Percentiles rank a stretch among this genome's conserved stretches.
Evolutionary conservation across 2,797 vertebrate genomes (phyloP).

Genomic region (Myotis myotis): DNA sequence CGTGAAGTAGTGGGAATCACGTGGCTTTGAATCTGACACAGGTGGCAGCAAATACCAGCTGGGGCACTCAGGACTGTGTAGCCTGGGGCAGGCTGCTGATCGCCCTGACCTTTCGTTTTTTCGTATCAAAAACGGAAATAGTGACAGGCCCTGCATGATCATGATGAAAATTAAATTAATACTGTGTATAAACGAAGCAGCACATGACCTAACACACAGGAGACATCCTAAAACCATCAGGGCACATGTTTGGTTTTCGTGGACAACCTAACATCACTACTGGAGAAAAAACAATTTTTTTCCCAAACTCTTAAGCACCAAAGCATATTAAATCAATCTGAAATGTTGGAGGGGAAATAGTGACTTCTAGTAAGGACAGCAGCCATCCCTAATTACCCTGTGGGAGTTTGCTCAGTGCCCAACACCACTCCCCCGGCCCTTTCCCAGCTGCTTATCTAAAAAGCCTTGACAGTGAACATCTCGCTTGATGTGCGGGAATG

Average conservation of each 20-base stretch:
- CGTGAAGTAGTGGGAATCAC: background rate
- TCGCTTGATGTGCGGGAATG: background rate
- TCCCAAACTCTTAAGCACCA: constrained; percentile 30
- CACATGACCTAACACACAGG: background rate
- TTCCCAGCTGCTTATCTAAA: background rate
- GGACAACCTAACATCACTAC: background rate
- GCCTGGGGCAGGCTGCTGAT: background rate
- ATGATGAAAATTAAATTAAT: background rate
- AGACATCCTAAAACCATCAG: background rate
- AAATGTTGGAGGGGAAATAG: background rate
- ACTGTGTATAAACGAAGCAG: background rate
- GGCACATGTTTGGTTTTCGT: background rate
- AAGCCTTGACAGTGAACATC: background rate
- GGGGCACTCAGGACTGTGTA: background rate
- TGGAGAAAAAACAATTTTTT: background rate
- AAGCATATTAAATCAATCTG: constrained; percentile 18
- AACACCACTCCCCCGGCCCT: background rate
- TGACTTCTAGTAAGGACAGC: background rate
- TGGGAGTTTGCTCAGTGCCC: background rate
- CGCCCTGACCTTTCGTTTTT: background rate
- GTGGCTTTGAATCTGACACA: background rate
- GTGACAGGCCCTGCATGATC: background rate
- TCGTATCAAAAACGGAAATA: background rate
- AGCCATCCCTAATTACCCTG: background rate
- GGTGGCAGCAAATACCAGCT: background rate